Evolutionary conservation across 2,888 invertebrate genomes (phyloP).

Genomic region (Selenia dentaria): DNA sequence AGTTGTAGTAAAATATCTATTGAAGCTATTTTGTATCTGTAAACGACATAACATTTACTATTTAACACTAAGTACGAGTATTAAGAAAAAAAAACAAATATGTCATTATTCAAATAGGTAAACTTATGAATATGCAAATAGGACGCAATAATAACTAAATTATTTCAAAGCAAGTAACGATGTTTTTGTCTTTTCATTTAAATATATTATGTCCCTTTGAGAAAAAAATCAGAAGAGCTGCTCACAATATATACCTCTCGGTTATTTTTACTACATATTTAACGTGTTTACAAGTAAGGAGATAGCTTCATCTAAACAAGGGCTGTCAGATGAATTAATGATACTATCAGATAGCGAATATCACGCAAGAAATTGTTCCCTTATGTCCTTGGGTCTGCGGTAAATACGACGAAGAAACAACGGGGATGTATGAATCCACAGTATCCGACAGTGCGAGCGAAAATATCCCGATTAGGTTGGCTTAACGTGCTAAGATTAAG

Average conservation of each 20-base stretch:
- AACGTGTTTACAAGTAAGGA: constrained; percentile 18
- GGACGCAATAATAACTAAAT: too few relatives aligned
- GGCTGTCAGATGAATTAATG: constrained; percentile 25
- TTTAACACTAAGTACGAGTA: too few relatives aligned
- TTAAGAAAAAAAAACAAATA: too few relatives aligned
- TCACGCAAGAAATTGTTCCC: constrained; percentile 28
- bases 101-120: too few relatives aligned
- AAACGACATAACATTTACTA: too few relatives aligned
- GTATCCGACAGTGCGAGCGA: constrained; percentile 1
- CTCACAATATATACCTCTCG: background rate
- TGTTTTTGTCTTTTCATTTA: background rate
- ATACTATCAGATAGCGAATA: constrained; percentile 32
- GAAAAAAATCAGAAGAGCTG: constrained; percentile 1
- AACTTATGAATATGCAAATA: too few relatives aligned
- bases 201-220: background rate
- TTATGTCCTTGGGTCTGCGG: constrained; percentile 28
- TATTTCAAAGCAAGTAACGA: background rate
- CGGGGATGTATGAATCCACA: constrained; percentile 16
- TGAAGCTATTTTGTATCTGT: too few relatives aligned
- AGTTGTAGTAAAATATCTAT: too few relatives aligned
- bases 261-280: constrained; percentile 10
- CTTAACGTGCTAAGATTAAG: constrained; percentile 29
- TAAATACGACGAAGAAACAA: constrained; percentile 24
- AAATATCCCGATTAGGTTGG: constrained; percentile 11
- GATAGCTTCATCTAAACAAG: constrained; percentile 18